These are phyloP conservation scores for Papilio polytes DNA, from an alignment of 1,140 invertebrate genomes.

Conservation along the genomic window DNA sequence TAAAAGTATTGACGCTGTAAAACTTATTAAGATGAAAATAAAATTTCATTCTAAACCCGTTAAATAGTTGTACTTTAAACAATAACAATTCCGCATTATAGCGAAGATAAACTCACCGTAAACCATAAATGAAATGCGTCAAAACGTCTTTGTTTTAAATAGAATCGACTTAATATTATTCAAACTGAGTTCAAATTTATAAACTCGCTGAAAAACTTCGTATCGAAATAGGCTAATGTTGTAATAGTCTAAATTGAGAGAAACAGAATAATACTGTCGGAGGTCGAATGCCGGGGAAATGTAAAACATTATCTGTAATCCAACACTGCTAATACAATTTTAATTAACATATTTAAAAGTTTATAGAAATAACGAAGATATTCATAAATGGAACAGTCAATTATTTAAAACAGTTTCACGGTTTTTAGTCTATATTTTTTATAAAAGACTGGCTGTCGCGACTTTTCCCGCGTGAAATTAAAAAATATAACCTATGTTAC, in stretches of 20 bases:
- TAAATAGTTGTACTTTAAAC: neutral
- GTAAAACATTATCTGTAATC: conserved; percentile 59
- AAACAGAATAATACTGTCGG: conserved; percentile 60
- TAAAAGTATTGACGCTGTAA: neutral
- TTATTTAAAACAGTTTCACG: neutral
- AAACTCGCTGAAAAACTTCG: conserved; percentile 58
- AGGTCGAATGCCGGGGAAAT: conserved; percentile 56
- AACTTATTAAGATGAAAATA: neutral
- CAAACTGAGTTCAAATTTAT: conserved; percentile 58
- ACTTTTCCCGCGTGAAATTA: no score
- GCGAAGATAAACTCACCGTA: neutral
- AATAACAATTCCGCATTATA: neutral
- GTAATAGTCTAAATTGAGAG: conserved; percentile 73
- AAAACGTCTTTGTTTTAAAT: conserved; percentile 53
- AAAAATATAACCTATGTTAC: no score
- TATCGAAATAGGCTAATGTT: conserved; percentile 63
- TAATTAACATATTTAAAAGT: conserved; percentile 27
- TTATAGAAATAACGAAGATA: neutral
- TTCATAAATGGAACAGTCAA: no score
- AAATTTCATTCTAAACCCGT: neutral
- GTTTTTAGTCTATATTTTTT: neutral
- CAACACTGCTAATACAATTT: conserved; percentile 50
- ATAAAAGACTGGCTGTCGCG: no score
- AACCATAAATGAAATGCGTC: conserved; percentile 40
- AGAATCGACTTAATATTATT: conserved; percentile 55